Conservation (phyloP, 2,797 vertebrate genomes). For the Peromyscus attwateri region DNA sequence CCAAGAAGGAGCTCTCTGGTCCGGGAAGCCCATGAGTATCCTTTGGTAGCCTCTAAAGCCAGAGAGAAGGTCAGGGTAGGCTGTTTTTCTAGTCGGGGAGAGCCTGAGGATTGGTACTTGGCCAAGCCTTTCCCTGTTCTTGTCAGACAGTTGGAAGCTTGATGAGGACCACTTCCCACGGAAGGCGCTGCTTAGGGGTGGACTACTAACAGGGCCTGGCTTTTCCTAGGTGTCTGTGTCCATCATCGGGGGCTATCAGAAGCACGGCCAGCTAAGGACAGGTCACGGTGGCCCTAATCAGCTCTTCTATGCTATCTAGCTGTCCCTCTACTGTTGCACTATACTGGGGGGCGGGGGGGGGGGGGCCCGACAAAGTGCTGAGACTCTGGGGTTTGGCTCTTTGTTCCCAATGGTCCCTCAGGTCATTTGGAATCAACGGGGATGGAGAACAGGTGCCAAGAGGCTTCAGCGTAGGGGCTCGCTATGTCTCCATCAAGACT, state of each 20-base stretch:
- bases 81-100: not conserved
- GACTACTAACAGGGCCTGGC: not conserved
- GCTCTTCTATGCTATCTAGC: not conserved
- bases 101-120: not conserved
- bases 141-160: not conserved
- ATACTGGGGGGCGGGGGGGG: not conserved
- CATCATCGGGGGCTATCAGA: not conserved
- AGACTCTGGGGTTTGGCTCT: not conserved
- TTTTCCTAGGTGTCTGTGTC: not conserved
- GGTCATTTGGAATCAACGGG: not conserved
- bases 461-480: not conserved
- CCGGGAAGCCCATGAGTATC: conserved; percentile 2
- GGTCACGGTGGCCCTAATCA: not conserved
- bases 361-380: not conserved
- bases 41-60: not conserved
- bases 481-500: not conserved
- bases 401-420: not conserved
- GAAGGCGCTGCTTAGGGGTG: not conserved
- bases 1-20: not conserved
- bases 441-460: not conserved
- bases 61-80: not conserved
- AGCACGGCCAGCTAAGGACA: not conserved
- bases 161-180: not conserved
- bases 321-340: not conserved
- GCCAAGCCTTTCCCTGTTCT: not conserved